Base-by-base conservation (phyloP, 2,113 vertebrate species). In the Ceyx margarethae region DNA sequence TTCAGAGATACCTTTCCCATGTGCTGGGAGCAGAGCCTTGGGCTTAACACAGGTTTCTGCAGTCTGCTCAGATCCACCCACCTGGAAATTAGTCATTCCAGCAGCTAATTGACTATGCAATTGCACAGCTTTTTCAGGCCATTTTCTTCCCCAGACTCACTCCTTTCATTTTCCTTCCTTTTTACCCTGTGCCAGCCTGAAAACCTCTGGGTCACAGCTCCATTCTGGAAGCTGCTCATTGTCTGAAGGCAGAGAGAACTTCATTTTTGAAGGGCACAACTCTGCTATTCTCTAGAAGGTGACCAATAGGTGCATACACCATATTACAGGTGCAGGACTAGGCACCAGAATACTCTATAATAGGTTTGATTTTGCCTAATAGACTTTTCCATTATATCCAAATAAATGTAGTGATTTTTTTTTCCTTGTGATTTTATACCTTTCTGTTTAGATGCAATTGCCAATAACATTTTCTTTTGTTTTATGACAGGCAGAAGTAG, bases 1-100 rank as follows among this genome's bases (percentile, higher is more conserved):
- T 67, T 60, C 79, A 25, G 56, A 83, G 64, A 21, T 2, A 22
- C 48, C 15, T 79, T 43, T 61, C 81, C 22, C 60, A 22, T 0
- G 0, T 64, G 56, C 77, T 57, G 81, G 43, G 69, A 90, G 76
- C 33, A 64, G 33, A 84, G 61, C 69, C 42, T 20, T 31, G 62
- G 65, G 45, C 15, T 87, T 81, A 78, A 45, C 74, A 68, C 56
- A 62, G 76, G 80, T 81, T 95, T 85, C 69, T 89, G 79, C 58
- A 91, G 37, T 4, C 75, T 92, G 79, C 72, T 94, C 80, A 72
- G 80, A 85, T 92, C 87, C 94, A 91, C 94, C 95, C 85, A 96
- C 95, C 57, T 75, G 81, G 48, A 91, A 95, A 94, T 96, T 95
- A 96, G 85, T 95, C 95, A 94, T 91, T 95, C 69, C 82, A 91